Evolutionary conservation across 35 echinoderm and acorn worm species (phyloP), one percentile per base, ranked within the genome.

Genomic region (Acanthaster planci): DNA sequence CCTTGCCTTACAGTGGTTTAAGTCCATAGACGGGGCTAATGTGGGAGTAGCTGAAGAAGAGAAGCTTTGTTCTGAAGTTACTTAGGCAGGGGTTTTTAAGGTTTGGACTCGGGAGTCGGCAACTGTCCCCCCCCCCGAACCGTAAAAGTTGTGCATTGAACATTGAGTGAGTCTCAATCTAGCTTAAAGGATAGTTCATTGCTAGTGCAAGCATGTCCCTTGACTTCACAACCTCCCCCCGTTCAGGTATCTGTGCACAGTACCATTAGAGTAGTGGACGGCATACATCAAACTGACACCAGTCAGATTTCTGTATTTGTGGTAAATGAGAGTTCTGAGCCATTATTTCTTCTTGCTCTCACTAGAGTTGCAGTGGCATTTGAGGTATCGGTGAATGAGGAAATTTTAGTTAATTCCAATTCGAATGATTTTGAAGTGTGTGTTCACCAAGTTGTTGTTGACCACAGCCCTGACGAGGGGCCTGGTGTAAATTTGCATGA

Each of bases 401-500:
- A 39, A 35, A 7, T 90, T 81, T 29, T 30, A 8, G 10, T 32
- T 14, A 26, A 78, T 22, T 47, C 40, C 17, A 76, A 38, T 38
- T 31, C 27, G 7, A 35, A 39, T 67, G 26, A 18, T 40, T 14
- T 75, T 60, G 17, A 29, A 21, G 36, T 77, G 52, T 78, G 7
- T 31, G 59, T 64, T 64, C 1, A 64, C 59, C 59, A 64, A 21
- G 12, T 22, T 64, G 21, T 64, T 64, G 59, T 64, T 31, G 59
- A 64, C 2, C 59, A 14, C 7, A 64, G 59, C 14, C 59, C 14
- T 64, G 59, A 64, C 22, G 59, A 64, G 59, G 59, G 59, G 59
- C 59, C 59, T 64, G 22, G 30, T 64, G 59, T 64, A 31, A n/a
- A 31, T 64, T 64, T 64, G 59, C 59, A 64, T 64, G 59, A 22